Conservation (phyloP, 1,140 invertebrate species). For the Linepithema humile region DNA sequence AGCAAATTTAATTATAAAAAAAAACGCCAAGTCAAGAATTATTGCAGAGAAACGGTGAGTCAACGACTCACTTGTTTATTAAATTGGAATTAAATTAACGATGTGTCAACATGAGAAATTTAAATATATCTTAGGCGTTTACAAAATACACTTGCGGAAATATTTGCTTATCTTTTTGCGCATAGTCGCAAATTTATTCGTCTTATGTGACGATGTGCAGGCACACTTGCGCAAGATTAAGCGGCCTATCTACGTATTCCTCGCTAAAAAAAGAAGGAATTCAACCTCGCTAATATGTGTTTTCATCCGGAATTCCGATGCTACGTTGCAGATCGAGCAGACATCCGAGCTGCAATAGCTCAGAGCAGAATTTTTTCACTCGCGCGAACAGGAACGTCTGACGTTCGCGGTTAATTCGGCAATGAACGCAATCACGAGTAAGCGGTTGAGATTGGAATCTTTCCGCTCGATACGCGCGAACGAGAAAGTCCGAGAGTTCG, state of each 20-base stretch:
- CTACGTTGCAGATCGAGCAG: background rate
- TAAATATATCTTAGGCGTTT: background rate
- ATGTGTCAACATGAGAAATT: background rate
- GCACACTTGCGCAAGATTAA: background rate
- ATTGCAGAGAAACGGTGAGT: background rate
- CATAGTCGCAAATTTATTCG: background rate
- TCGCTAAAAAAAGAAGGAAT: conserved; percentile 8
- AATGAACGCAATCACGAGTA: conserved; percentile 64
- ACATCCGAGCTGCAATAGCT: background rate
- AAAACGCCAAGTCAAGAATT: background rate
- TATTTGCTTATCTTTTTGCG: conserved; percentile 20
- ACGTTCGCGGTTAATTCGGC: conserved; percentile 61
- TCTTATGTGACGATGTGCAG: background rate
- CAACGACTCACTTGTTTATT: background rate
- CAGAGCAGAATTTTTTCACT: conserved; percentile 1
- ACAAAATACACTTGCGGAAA: background rate
- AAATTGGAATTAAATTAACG: background rate
- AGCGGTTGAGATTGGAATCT: conserved; percentile 46
- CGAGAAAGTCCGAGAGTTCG: conserved; percentile 34
- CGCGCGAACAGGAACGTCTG: background rate
- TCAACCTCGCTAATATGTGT: background rate
- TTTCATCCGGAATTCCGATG: background rate
- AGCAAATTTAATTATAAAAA: background rate
- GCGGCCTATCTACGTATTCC: background rate
- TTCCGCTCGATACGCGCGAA: conserved; percentile 47